Evolutionary conservation across 2,888 invertebrate species (phyloP), one percentile per base, ranked within the genome.

Genomic region (Spilarctia lutea): DNA sequence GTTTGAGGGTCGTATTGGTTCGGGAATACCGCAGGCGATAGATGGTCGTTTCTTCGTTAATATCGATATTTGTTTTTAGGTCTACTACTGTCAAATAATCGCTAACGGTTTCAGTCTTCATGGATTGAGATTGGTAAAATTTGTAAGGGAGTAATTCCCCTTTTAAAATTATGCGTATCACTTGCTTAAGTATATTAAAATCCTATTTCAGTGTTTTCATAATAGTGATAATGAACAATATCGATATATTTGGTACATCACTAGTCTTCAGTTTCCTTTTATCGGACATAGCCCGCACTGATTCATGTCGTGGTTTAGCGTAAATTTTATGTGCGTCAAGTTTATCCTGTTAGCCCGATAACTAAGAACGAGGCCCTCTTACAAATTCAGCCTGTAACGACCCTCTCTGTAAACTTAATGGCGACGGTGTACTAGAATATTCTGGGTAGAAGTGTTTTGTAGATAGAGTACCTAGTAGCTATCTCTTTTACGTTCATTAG

Each of bases 321-420:
- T 69, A 71, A 72, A 78, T 74, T 78, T 75, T 75, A 78, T 52
- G 69, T 71, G 16, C 68, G 65, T 63, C 42, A 80, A 72, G 73
- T 69, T 74, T 73, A 72, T 68, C 65, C 60, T 71, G 75, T 74
- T 77, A 70, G 68, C 67, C 75, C 70, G 80, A 82, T 84, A 85
- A 76, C 74, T 76, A 73, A 65, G 71, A 71, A 70, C 11, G 72
- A 71, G 66, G 71, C 77, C 81, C 74, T 77, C 81, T 83, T 83
- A 83, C 81, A 86, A 86, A 86, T 83, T 83, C 77, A 56, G 76
- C 78, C 77, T 76, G 80, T 85, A 86, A 86, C 85, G 81, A 81
- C 81, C 81, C 73, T 68, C 80, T 75, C 75, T 75, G 70, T 67
- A 78, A 79, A 81, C 76, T 72, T 83, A 84, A 81, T 63, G 63